These are phyloP conservation scores for Athalia circularis DNA, from an alignment of 2,888 invertebrate species.

Conservation along the genomic window DNA sequence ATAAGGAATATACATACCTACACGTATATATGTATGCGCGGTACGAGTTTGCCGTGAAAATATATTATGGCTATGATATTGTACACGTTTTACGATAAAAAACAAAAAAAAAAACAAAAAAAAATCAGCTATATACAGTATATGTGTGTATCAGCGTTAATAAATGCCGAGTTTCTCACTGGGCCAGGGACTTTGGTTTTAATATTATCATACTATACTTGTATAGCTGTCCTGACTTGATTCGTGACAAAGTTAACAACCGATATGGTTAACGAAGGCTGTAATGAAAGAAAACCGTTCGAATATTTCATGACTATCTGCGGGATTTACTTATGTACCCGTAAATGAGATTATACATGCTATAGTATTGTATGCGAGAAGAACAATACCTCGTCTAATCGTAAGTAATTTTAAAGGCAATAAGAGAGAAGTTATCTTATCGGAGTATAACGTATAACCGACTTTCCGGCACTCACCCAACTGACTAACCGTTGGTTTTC, in stretches of 20 bases:
- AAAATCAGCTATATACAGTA: no score
- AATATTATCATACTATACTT: not conserved
- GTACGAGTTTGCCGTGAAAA: not conserved
- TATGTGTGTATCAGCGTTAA: not conserved
- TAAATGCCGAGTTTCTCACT: slow-evolving; percentile 20
- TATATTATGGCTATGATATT: no score
- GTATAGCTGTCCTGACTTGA: not conserved
- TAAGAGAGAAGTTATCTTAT: no score
- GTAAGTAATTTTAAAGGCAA: no score
- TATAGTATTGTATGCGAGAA: no score
- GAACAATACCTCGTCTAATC: no score
- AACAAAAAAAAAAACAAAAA: no score
- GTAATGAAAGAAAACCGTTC: not conserved
- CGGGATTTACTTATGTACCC: not conserved
- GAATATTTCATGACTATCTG: not conserved
- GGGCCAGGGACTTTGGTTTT: slow-evolving; percentile 31
- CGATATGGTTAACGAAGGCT: slow-evolving; percentile 5
- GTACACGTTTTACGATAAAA: no score
- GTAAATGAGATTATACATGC: no score
- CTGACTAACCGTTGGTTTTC: no score
- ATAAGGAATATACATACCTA: not conserved
- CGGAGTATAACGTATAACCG: no score
- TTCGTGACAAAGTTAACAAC: not conserved
- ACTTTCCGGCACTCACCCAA: no score
- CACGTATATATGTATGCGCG: not conserved